phyloP scores from a whole-genome alignment of 1,140 invertebrate genomes.

The Habropoda laboriosa region DNA sequence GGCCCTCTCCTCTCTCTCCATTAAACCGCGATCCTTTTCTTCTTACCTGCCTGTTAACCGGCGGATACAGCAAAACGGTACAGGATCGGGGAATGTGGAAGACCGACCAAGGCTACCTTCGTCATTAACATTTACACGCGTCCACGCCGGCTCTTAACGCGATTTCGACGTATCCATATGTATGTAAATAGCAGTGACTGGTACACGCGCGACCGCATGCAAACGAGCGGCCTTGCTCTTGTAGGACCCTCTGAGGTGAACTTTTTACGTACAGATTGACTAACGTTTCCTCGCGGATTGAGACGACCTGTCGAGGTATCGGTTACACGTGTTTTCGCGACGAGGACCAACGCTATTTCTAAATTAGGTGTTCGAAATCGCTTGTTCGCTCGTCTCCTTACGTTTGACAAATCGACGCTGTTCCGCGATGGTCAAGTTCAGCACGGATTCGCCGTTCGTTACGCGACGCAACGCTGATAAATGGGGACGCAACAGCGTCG shows the following conservation, averaged over 20 bases:
- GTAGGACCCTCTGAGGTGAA: constrained; percentile 17
- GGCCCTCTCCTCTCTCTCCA: constrained; percentile 49
- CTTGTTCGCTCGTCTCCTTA: constrained; percentile 5
- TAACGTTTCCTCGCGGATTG: neutral
- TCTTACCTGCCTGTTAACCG: constrained; percentile 71
- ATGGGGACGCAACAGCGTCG: too few species aligned
- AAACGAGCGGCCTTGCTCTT: constrained; percentile 51
- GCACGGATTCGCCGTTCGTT: constrained; percentile 12
- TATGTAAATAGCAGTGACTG: constrained; percentile 64
- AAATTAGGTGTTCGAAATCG: constrained; percentile 29
- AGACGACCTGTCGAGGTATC: neutral
- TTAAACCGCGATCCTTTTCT: constrained; percentile 62
- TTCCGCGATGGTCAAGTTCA: constrained; percentile 17
- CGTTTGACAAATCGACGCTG: constrained; percentile 28
- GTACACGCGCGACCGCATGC: constrained; percentile 45
- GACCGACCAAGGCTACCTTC: constrained; percentile 66
- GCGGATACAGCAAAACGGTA: constrained; percentile 71
- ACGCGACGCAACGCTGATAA: neutral
- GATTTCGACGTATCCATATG: constrained; percentile 68
- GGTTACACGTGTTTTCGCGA: constrained; percentile 31
- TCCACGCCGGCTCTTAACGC: constrained; percentile 52
- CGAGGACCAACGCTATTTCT: constrained; percentile 9
- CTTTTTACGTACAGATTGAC: constrained; percentile 33
- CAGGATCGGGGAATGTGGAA: constrained; percentile 72
- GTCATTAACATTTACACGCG: constrained; percentile 70